Evolutionary conservation across 1,140 invertebrate species (phyloP), one percentile per base, ranked within the genome.

Genomic region (Cydia splendana): DNA sequence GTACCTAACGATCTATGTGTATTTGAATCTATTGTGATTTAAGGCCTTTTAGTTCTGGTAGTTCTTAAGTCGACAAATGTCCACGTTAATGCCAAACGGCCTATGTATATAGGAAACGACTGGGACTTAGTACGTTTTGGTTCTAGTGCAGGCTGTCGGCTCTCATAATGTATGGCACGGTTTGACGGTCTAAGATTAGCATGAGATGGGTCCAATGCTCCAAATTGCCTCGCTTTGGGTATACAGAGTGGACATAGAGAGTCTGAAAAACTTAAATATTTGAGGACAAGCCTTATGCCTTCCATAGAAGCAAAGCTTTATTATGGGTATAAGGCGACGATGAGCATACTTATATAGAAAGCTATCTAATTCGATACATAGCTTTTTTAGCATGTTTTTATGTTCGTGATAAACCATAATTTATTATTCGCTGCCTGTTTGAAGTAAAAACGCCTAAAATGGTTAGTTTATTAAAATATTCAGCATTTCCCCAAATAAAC

Each of bases 91-190:
- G 4, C 10, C 20, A 24, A 62, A 62, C 5, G 57, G 20, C 9
- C 2, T 62, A 62, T 24, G 18, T 13, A 62, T 12, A 62, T 24
- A 24, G 5, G 20, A 4, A 62, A 18, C 10, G 10, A 62, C 10
- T 2, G 9, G 6, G 18, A 62, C 18, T 62, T 62, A 12, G 1
- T 5, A 0, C 20, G 20, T 62, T 62, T 24, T 12, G 57, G 2
- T 62, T 24, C 57, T 18, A 18, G 34, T 42, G 42, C 24, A 38
- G 15, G 34, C 67, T 71, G 67, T 71, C 67, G 2, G 34, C 13
- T 71, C 67, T 71, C 67, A 18, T 71, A 71, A 71, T 71, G 24
- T 71, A 71, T 42, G 67, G 67, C n/a, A 71, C 67, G 67, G 67
- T 71, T 71, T 71, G 67, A 71, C 67, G 67, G 30, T 0, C n/a